Conservation (phyloP, 2,888 invertebrate species). For the Quadroppia sp. region DNA sequence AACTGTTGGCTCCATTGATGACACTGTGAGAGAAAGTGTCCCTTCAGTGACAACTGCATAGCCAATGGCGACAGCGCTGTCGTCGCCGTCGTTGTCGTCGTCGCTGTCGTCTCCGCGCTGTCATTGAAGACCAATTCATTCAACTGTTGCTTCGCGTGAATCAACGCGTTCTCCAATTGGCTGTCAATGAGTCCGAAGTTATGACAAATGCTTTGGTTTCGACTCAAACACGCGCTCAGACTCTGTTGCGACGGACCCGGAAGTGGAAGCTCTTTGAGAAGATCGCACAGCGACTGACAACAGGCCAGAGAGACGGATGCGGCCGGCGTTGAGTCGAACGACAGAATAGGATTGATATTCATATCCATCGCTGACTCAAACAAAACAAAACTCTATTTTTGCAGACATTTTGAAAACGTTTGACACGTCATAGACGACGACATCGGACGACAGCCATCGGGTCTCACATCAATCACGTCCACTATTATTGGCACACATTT, state of each 20-base stretch:
- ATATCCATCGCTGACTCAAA: too few species aligned
- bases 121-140: constrained; percentile 27
- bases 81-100: not conserved
- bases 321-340: constrained; percentile 27
- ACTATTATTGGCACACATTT: not conserved
- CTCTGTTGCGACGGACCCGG: constrained; percentile 37
- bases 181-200: not conserved
- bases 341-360: not conserved
- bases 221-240: not conserved
- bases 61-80: constrained; percentile 2
- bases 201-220: not conserved
- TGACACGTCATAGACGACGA: not conserved
- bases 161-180: constrained; percentile 31
- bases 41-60: constrained; percentile 1
- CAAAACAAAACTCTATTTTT: constrained; percentile 7
- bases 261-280: constrained; percentile 48
- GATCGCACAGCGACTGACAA: constrained; percentile 48
- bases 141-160: constrained; percentile 39
- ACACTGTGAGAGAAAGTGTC: not conserved
- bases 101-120: not conserved
- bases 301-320: constrained; percentile 43
- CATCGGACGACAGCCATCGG: not conserved
- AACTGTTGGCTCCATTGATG: too few species aligned
- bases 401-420: not conserved
- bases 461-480: not conserved